phyloP scores from a whole-genome alignment of 37 sponge, comb jelly and placozoan genomes.

The Aplysina aerophoba region DNA sequence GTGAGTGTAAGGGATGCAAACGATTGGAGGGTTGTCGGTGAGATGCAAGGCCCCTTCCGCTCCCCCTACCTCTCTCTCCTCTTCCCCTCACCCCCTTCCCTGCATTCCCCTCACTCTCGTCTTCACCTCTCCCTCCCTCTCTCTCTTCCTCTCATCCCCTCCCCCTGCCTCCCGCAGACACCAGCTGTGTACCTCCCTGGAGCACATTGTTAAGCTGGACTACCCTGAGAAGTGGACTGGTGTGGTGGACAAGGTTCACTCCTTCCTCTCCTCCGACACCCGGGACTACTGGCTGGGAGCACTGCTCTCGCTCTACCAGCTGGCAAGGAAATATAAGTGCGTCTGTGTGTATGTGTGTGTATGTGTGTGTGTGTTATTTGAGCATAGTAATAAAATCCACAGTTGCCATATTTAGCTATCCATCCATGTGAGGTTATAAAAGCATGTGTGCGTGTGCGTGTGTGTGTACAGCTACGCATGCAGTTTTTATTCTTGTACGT shows the following conservation, averaged over 20 bases:
- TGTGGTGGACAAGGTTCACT: slow-evolving; percentile 58
- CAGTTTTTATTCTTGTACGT: too few species aligned
- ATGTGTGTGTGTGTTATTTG: slow-evolving; percentile 32
- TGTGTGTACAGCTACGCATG: background rate
- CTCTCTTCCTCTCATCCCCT: background rate
- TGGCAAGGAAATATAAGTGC: slow-evolving; percentile 85
- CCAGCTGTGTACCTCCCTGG: slow-evolving; percentile 85
- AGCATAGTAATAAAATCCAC: too few species aligned
- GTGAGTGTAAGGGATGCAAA: too few species aligned
- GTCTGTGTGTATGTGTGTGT: slow-evolving; percentile 31
- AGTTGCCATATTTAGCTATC: too few species aligned
- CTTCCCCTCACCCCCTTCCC: background rate
- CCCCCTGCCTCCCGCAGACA: slow-evolving; percentile 35
- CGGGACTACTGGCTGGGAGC: slow-evolving; percentile 73
- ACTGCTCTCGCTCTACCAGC: slow-evolving; percentile 60
- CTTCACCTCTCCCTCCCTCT: too few species aligned
- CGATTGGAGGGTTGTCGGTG: too few species aligned
- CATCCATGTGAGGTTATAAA: too few species aligned
- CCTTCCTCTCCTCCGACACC: slow-evolving; percentile 63
- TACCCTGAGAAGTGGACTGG: slow-evolving; percentile 86
- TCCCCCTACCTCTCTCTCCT: too few species aligned
- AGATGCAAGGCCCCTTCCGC: too few species aligned
- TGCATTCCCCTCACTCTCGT: background rate
- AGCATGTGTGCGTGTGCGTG: slow-evolving; percentile 29
- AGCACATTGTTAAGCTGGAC: slow-evolving; percentile 79